phyloP scores from a whole-genome alignment of 2,888 invertebrate species.

The Ophioninae sp. region DNA sequence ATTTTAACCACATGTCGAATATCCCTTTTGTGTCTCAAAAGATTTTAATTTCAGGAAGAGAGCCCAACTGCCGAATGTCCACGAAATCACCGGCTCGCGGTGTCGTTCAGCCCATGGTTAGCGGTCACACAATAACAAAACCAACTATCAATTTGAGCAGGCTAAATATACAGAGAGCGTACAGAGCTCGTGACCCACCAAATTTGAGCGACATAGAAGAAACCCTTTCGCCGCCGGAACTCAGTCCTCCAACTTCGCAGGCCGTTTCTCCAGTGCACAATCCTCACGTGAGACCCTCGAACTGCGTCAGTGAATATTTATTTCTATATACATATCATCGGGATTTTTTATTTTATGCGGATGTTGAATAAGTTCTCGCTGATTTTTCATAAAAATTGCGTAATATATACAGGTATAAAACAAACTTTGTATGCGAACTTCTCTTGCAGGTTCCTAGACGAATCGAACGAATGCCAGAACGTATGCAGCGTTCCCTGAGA shows the following conservation, averaged over 20 bases:
- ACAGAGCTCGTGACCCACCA: slow-evolving; percentile 68
- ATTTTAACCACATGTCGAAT: not conserved
- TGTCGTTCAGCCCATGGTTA: slow-evolving; percentile 79
- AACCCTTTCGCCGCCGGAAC: slow-evolving; percentile 61
- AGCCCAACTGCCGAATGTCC: slow-evolving; percentile 70
- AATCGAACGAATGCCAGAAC: slow-evolving; percentile 71
- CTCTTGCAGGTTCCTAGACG: slow-evolving; percentile 68
- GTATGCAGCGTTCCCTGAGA: slow-evolving; percentile 68
- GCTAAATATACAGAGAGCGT: slow-evolving; percentile 74
- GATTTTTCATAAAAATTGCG: not conserved
- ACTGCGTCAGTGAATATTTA: slow-evolving; percentile 64
- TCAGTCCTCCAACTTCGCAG: slow-evolving; percentile 60
- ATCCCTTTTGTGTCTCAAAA: slow-evolving; percentile 20
- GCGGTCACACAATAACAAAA: slow-evolving; percentile 79
- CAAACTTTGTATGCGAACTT: not conserved
- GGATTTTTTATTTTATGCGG: too few species aligned
- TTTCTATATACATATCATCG: not conserved
- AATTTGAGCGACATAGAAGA: slow-evolving; percentile 76
- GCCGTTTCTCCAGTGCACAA: slow-evolving; percentile 20
- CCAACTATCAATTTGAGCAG: slow-evolving; percentile 79
- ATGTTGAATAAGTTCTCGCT: too few species aligned
- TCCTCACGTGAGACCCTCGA: slow-evolving; percentile 52
- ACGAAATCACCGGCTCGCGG: slow-evolving; percentile 76
- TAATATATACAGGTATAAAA: not conserved
- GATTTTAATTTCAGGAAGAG: slow-evolving; percentile 67